Base-by-base conservation (phyloP, 2,113 vertebrate genomes). In the Phylloscopus whistleri region DNA sequence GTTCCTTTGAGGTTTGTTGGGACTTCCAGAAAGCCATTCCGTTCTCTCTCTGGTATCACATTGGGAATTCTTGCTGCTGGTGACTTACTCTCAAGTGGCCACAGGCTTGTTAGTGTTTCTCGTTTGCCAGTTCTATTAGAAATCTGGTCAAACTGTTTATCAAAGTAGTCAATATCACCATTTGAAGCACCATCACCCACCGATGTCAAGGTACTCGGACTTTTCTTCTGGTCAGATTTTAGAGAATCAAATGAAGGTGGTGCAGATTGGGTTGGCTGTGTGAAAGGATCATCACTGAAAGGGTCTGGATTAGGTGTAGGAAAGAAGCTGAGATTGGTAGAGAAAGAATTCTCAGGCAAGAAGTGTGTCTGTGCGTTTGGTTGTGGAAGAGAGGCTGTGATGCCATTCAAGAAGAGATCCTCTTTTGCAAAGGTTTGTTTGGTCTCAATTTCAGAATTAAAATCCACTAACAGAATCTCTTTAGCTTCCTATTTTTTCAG, bases 391-490 rank as follows among this genome's bases (percentile, higher is more conserved):
- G 97, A 97, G 86, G 98, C 97, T 94, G 97, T 96, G 97, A 97
- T 97, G 97, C 64, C 97, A 95, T 98, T 98, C 95, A 96, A 97
- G 97, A 98, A 97, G 98, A 98, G 98, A 91, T 98, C 97, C 96
- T 98, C 98, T 98, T 98, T 98, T 98, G 98, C 96, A 98, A 98
- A 98, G 97, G 98, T 98, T 96, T 99, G 98, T 98, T 98, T 99
- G 98, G 97, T 98, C 98, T 99, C 98, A 98, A 99, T 98, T 98
- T 99, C 99, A 98, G 98, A 98, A 95, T 99, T 98, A 98, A 99
- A 98, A 97, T 99, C 99, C 99, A 99, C 98, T 99, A 99, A 99
- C 90, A 99, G 98, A 97, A 98, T 98, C 96, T 99, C 99, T 98
- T 99, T 99, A 98, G 97, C 97, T 94, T 98, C 99, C 99, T 99